Evolutionary conservation across 92 coral and sea anemone genomes (phyloP).

Genomic region (Zoanthus sociatus): DNA sequence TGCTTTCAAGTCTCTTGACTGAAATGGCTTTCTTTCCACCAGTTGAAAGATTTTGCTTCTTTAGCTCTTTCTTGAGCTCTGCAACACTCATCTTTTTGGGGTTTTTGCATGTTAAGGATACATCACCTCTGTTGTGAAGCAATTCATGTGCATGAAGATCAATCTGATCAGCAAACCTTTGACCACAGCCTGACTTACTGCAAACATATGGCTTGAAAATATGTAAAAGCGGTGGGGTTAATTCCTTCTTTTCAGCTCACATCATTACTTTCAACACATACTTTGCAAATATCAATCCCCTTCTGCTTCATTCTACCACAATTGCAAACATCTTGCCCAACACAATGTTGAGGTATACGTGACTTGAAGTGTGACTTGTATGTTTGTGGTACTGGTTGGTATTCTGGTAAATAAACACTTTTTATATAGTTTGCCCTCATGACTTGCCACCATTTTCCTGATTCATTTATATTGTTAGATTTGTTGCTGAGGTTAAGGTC

Average conservation of each 20-base stretch:
- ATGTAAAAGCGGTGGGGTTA: slow-evolving; percentile 22
- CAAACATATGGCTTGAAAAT: slow-evolving; percentile 53
- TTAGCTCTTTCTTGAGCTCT: slow-evolving; percentile 59
- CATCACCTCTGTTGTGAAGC: slow-evolving; percentile 24
- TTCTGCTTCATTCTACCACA: slow-evolving; percentile 56
- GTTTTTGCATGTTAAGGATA: slow-evolving; percentile 50
- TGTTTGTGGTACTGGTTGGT: slow-evolving; percentile 13
- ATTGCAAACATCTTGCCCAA: slow-evolving; percentile 31
- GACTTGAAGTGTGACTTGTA: slow-evolving; percentile 5
- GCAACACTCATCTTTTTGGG: slow-evolving; percentile 57
- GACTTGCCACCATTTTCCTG: not conserved
- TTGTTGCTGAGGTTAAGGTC: slow-evolving; percentile 6
- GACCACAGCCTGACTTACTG: slow-evolving; percentile 37
- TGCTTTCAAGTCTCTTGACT: slow-evolving; percentile 58
- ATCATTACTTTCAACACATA: slow-evolving; percentile 1
- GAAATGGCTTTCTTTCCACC: slow-evolving; percentile 63
- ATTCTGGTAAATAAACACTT: slow-evolving; percentile 6
- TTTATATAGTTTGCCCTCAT: slow-evolving; percentile 1
- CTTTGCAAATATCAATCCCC: slow-evolving; percentile 8
- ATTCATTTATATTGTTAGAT: slow-evolving; percentile 7
- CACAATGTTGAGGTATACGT: not conserved
- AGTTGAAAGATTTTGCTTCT: slow-evolving; percentile 52
- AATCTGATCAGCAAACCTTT: slow-evolving; percentile 52
- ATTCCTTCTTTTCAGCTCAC: slow-evolving; percentile 45
- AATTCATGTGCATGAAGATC: slow-evolving; percentile 43